A percentile compares a stretch with the other conserved stretches of the same genome.
Evolutionary conservation across 30 jellyfish, hydroid and myxozoan species (phyloP).

Genomic region (Hydra vulgaris): DNA sequence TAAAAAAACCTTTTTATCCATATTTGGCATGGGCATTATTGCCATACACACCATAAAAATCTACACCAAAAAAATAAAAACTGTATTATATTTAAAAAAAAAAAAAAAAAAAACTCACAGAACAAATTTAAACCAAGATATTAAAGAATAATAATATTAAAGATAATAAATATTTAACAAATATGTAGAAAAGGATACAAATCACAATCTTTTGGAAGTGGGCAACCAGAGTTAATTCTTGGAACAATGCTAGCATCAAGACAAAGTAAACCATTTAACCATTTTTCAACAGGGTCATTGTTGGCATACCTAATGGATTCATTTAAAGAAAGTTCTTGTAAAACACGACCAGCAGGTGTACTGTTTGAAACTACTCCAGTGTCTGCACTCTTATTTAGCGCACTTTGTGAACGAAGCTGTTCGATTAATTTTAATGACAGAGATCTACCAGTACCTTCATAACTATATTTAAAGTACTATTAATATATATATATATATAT

Average conservation of each 20-base stretch:
- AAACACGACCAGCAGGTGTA: slow-evolving; percentile 68
- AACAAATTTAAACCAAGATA: no score
- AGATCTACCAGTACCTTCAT: slow-evolving; percentile 99
- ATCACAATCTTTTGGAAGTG: slow-evolving; percentile 83
- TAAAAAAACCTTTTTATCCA: no score
- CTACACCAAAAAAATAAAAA: no score
- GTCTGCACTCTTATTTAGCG: slow-evolving; percentile 7
- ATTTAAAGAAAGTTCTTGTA: slow-evolving; percentile 59
- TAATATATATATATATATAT: background rate
- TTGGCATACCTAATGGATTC: slow-evolving; percentile 94
- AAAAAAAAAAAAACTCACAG: no score
- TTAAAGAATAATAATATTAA: no score
- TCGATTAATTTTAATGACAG: slow-evolving; percentile 82
- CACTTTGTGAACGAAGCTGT: slow-evolving; percentile 82
- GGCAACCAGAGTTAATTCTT: slow-evolving; percentile 92
- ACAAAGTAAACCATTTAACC: slow-evolving; percentile 91
- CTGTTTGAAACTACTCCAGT: slow-evolving; percentile 21
- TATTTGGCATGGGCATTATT: no score
- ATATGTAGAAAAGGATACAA: slow-evolving; percentile 54
- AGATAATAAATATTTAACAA: background rate
- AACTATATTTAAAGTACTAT: slow-evolving; percentile 26
- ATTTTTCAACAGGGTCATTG: slow-evolving; percentile 75
- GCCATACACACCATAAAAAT: no score
- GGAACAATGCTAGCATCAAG: slow-evolving; percentile 94
- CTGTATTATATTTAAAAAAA: no score